Base-by-base conservation (phyloP, 2,797 vertebrate species). In the Acropternis orthonyx region DNA sequence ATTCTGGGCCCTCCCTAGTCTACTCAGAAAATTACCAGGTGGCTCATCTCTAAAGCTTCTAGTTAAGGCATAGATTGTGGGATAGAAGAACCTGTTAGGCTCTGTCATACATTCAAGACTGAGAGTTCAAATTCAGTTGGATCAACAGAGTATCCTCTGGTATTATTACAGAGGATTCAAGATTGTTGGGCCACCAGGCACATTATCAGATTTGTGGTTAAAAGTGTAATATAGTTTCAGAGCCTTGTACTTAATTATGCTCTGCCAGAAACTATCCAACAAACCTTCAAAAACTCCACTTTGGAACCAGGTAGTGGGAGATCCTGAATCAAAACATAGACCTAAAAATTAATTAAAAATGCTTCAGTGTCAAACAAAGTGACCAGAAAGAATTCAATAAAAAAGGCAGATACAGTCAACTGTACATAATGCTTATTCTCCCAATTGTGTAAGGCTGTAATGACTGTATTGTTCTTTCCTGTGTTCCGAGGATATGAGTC, bases 401-500 rank as follows among this genome's bases (percentile, higher is more conserved):
- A 36, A 75, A 75, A 74, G 19, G 30, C 10, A 82, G 21, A 32
- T 37, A 61, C 1, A 18, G 24, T 26, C 27, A 56, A 9, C 4
- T 52, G 27, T 71, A n/a, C 3, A 2, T 28, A 75, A 22, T 4
- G 9, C 61, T 65, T 21, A 32, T 0, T 1, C n/a, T 69, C 48
- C 17, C 18, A 18, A 2, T 19, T 48, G 14, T 23, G 7, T 46
- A 41, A 81, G 37, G 14, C 37, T 41, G 32, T 48, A 37, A 13
- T 52, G 27, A 24, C 7, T 0, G 0, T 13, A 55, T 5, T 54
- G 19, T 23, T 65, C 23, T 41, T 51, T 20, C 12, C 44, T 28
- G 10, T n/a, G 46, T 52, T 37, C 41, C 54, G 58, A 43, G 37
- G 9, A 49, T 14, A 30, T 1, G 6, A 52, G 9, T 34, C 49